Evolutionary conservation across 2,113 vertebrate species (phyloP).

Genomic region (Phrynosoma platyrhinos): DNA sequence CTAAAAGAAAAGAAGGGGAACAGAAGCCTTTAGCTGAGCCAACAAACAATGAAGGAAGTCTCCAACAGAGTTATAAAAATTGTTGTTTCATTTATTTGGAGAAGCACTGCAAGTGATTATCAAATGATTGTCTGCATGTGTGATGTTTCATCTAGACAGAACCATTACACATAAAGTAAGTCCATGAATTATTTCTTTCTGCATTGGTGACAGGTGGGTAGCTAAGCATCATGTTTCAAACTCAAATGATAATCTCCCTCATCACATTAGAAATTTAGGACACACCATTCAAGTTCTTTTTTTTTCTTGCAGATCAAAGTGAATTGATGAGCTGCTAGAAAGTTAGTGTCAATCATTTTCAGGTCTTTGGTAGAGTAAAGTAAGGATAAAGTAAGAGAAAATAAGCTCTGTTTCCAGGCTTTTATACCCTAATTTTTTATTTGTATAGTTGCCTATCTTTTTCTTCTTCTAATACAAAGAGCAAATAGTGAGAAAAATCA

Average conservation of each 20-base stretch:
- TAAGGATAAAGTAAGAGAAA: not conserved
- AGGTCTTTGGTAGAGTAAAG: not conserved
- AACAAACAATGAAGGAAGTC: not conserved
- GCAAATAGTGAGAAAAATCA: not conserved
- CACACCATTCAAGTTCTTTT: not conserved
- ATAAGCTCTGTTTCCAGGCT: not conserved
- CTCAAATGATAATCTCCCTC: not conserved
- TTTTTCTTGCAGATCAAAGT: not conserved
- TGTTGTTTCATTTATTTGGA: not conserved
- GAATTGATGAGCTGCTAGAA: constrained; percentile 3
- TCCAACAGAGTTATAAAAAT: not conserved
- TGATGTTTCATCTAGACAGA: not conserved
- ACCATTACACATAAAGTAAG: not conserved
- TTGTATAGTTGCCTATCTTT: not conserved
- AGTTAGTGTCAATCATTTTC: not conserved
- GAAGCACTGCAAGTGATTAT: not conserved
- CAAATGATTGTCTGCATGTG: not conserved
- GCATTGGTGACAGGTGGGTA: not conserved
- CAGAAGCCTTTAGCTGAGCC: not conserved
- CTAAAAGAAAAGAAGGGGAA: not conserved
- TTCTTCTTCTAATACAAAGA: not conserved
- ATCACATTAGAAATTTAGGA: not conserved
- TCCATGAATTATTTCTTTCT: not conserved
- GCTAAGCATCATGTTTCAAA: not conserved
- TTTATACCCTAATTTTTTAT: not conserved